Percentiles rank a stretch among this genome's conserved stretches.
Evolutionary conservation across 2,797 vertebrate genomes (phyloP).

Genomic region (Propithecus perrieri): DNA sequence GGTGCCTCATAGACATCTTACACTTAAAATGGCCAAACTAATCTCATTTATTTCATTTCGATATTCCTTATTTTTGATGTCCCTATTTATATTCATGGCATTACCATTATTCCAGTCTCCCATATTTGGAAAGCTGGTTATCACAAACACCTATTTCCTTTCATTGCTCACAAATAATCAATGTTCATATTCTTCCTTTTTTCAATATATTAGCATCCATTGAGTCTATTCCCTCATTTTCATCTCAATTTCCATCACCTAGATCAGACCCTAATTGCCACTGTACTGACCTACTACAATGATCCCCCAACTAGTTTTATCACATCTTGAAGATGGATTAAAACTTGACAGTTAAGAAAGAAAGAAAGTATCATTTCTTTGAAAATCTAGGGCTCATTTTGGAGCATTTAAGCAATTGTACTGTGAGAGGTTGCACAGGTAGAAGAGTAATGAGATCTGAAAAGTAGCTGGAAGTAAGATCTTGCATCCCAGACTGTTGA

Average conservation of each 20-base stretch:
- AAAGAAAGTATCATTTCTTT: not conserved
- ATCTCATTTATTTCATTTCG: not conserved
- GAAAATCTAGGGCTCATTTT: not conserved
- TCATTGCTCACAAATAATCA: not conserved
- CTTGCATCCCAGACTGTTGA: not conserved
- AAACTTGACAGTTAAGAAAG: not conserved
- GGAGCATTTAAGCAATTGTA: not conserved
- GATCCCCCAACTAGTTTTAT: not conserved
- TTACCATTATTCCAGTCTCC: not conserved
- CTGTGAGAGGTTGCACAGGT: not conserved
- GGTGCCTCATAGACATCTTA: not conserved
- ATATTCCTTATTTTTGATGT: not conserved
- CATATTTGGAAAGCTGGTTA: not conserved
- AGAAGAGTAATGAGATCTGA: not conserved
- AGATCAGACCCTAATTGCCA: not conserved
- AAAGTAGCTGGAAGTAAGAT: not conserved
- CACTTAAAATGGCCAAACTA: not conserved
- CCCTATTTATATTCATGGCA: not conserved
- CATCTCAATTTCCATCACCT: not conserved
- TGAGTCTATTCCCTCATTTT: not conserved
- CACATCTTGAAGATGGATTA: not conserved
- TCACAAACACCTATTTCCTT: not conserved
- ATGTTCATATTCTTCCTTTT: not conserved
- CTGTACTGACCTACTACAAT: not conserved
- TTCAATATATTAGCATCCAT: not conserved